phyloP scores from a whole-genome alignment of 2,888 invertebrate species.

The Timandra comae region DNA sequence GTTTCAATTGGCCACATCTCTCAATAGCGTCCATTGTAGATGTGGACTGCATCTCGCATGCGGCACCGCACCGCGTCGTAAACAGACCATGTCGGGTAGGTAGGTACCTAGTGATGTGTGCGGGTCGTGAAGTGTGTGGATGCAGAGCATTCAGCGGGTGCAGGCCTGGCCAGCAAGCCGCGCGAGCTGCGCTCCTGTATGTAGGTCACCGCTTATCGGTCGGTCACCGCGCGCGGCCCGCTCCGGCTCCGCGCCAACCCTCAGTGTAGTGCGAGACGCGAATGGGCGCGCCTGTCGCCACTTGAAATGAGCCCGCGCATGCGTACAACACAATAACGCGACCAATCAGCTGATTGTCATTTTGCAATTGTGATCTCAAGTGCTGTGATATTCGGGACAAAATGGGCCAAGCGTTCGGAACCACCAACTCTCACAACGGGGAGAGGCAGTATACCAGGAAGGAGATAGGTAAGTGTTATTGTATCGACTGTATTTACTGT shows the following conservation, averaged over 20 bases:
- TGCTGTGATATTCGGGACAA: constrained; percentile 42
- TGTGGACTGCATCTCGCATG: not conserved
- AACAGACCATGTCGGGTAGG: constrained; percentile 41
- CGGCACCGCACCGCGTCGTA: constrained; percentile 23
- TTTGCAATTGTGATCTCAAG: constrained; percentile 39
- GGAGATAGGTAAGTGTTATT: constrained; percentile 57
- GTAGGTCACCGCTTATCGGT: constrained; percentile 32
- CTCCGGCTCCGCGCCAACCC: constrained; percentile 6
- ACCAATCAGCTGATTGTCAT: constrained; percentile 51
- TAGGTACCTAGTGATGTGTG: too few relatives aligned
- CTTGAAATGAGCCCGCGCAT: constrained; percentile 46
- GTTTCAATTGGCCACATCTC: too few relatives aligned
- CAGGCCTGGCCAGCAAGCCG: too few relatives aligned
- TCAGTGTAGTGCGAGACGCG: constrained; percentile 37
- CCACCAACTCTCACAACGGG: constrained; percentile 62
- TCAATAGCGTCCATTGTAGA: too few relatives aligned
- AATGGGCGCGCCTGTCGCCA: constrained; percentile 35
- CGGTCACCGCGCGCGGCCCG: constrained; percentile 18
- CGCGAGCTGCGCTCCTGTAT: constrained; percentile 31
- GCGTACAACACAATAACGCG: constrained; percentile 36
- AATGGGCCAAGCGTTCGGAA: constrained; percentile 73
- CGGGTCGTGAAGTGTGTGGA: constrained; percentile 15
- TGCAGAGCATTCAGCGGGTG: constrained; percentile 9
- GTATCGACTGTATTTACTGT: not conserved
- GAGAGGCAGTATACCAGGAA: constrained; percentile 65